Conservation (phyloP, 2,888 invertebrate genomes). For the Agrochola lota region DNA sequence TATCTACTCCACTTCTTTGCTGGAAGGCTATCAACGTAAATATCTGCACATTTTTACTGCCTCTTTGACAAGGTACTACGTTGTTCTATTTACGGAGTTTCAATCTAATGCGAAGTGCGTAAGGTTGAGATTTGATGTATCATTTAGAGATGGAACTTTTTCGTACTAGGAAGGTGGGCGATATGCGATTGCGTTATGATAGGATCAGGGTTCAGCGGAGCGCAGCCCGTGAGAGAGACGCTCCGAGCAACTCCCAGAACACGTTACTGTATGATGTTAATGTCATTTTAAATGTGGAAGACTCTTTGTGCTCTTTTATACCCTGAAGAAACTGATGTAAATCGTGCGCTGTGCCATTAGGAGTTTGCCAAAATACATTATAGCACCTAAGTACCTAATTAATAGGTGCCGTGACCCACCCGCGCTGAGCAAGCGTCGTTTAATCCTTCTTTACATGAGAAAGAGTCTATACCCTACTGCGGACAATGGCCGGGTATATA, state of each 20-base stretch:
- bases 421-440: not conserved
- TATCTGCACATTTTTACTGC: conserved; percentile 84
- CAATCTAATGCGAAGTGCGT: conserved; percentile 53
- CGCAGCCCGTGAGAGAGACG: conserved; percentile 79
- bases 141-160: conserved; percentile 70
- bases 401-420: conserved; percentile 1
- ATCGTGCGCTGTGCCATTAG: not conserved
- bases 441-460: no score
- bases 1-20: conserved; percentile 87
- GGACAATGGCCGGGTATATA: not conserved
- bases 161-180: conserved; percentile 70
- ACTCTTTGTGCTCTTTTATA: conserved; percentile 70
- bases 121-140: conserved; percentile 72
- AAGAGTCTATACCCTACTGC: not conserved
- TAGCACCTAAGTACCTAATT: conserved; percentile 6
- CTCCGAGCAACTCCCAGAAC: conserved; percentile 75
- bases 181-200: conserved; percentile 90
- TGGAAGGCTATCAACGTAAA: conserved; percentile 89
- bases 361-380: not conserved
- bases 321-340: not conserved
- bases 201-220: conserved; percentile 88
- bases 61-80: conserved; percentile 71
- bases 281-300: conserved; percentile 81
- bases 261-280: conserved; percentile 83
- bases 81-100: conserved; percentile 13